Conservation (phyloP, 2,113 vertebrate species). For the Rhinopomastus cyanomelas region DNA sequence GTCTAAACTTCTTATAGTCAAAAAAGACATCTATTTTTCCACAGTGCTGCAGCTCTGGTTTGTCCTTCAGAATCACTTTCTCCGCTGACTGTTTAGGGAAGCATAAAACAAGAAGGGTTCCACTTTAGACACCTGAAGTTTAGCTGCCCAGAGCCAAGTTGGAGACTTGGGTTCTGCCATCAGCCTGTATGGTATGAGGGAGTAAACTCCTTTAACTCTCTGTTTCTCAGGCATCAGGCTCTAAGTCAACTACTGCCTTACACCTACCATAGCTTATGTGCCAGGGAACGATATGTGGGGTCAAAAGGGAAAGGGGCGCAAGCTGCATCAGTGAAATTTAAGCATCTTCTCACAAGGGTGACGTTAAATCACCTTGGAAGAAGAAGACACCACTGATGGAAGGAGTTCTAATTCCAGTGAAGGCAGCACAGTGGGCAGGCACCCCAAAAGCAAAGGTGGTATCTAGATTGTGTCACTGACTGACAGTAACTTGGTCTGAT, state of each 20-base stretch:
- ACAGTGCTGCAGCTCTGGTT: neutral
- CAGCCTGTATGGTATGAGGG: fast-evolving
- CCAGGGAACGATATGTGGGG: neutral
- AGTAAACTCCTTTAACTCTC: neutral
- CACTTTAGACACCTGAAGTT: neutral
- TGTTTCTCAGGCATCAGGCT: neutral
- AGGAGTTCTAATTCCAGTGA: neutral
- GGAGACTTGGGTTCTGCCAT: neutral
- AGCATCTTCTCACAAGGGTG: neutral
- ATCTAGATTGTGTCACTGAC: neutral
- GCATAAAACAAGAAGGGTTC: neutral
- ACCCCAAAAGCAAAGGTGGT: neutral
- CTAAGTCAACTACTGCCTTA: neutral
- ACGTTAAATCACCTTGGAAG: neutral
- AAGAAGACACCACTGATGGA: neutral
- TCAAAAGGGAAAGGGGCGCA: fast-evolving
- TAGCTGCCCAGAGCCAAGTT: neutral
- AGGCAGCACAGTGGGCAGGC: neutral
- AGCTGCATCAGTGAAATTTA: neutral
- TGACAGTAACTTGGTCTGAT: neutral
- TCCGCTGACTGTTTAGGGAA: neutral
- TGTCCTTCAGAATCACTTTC: neutral
- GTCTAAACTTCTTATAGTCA: neutral
- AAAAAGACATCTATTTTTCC: neutral
- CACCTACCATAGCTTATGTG: neutral